Evolutionary conservation across 2,113 vertebrate species (phyloP), one percentile per base, ranked within the genome.

Genomic region (Oceanites oceanicus): DNA sequence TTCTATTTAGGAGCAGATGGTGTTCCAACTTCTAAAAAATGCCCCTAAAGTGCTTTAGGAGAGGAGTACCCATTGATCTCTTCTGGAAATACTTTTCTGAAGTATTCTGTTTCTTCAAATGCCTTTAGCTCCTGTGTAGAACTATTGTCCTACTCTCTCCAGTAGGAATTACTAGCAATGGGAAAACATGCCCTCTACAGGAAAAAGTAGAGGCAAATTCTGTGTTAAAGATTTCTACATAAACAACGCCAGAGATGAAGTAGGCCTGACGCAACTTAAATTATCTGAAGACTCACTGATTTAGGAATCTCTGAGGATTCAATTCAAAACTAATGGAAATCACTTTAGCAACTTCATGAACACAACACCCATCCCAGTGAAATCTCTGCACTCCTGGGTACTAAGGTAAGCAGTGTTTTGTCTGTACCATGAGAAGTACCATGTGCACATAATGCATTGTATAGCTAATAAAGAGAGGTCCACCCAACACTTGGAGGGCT

Each of bases 1-100:
- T 61, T 93, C 85, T 86, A 9, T 49, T 93, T 56, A 73, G 83
- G 36, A 97, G 72, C 94, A 97, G 95, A 94, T 95, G 89, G 86
- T 95, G 80, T 95, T 92, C 70, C 65, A 89, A 11, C 72, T 92
- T 92, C 76, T 89, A 13, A 84, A 94, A 94, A 86, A 70, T 83
- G n/a, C 42, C 52, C 73, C 70, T 91, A 18, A 92, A 93, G 82
- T 90, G 66, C 75, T 86, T 86, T 66, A 88, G 53, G 86, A 90
- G 47, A 85, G 40, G 62, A 93, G 62, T 65, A 88, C 16, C 50
- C 68, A 12, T 78, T 91, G 61, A 78, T 91, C 52, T 91, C 55
- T 89, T 61, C 52, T 88, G 84, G 45, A 96, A 87, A 66, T 65
- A 72, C 52, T 96, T 94, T 68, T 65, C 30, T 4, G 6, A 82